Percentiles rank a stretch among this genome's conserved stretches.
These are phyloP conservation scores for Deilephila porcellus DNA, from an alignment of 2,888 invertebrate genomes.

Conservation along the genomic window DNA sequence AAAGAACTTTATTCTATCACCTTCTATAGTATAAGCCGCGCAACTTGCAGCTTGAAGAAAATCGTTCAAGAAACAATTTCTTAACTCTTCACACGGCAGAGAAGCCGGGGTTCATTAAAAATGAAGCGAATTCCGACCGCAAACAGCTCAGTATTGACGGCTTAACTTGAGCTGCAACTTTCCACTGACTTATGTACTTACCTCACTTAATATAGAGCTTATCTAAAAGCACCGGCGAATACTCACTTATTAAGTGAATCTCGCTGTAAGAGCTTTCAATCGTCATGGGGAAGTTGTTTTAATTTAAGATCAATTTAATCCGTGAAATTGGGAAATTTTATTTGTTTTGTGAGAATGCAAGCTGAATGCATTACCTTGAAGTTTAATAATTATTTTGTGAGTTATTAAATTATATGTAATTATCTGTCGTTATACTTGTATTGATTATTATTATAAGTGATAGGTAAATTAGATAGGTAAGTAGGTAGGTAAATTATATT, in stretches of 20 bases:
- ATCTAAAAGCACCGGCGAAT: conserved; percentile 36
- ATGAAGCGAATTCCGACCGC: conserved; percentile 49
- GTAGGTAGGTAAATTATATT: too few relatives aligned
- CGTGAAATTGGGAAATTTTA: neutral
- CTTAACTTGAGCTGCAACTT: conserved; percentile 55
- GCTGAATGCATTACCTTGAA: too few relatives aligned
- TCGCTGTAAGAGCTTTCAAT: conserved; percentile 7
- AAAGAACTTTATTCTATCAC: conserved; percentile 16
- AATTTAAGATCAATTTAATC: neutral
- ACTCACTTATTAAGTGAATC: conserved; percentile 36
- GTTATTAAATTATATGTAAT: too few relatives aligned
- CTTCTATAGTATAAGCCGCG: conserved; percentile 6
- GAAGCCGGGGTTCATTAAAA: conserved; percentile 56
- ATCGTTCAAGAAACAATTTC: conserved; percentile 51
- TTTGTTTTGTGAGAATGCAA: neutral
- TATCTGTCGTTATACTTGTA: too few relatives aligned
- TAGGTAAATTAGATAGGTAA: too few relatives aligned
- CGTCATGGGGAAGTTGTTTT: neutral
- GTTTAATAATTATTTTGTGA: too few relatives aligned
- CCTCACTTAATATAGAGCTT: conserved; percentile 44
- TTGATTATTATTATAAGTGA: too few relatives aligned
- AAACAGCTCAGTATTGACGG: conserved; percentile 50
- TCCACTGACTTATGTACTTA: conserved; percentile 55
- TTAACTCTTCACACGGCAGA: conserved; percentile 37
- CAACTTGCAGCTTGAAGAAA: conserved; percentile 29